phyloP scores from a whole-genome alignment of 2,888 invertebrate genomes.

The Caenorhabditis plicata region DNA sequence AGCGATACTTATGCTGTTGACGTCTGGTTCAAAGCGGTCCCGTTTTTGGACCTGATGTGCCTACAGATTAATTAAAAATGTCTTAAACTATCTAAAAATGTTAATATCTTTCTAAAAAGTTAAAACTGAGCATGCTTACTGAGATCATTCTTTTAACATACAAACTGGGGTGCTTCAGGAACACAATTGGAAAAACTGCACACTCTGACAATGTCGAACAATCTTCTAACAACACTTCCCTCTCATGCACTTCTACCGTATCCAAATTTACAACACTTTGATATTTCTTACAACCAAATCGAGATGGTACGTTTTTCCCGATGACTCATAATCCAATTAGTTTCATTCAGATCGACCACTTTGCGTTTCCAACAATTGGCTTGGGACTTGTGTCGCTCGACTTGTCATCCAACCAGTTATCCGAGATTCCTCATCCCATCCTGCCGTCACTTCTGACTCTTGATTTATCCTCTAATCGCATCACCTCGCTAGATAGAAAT shows the following conservation, averaged over 20 bases:
- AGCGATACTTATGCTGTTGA: no score
- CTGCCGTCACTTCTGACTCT: slow-evolving; percentile 55
- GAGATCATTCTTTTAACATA: no score
- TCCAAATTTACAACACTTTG: slow-evolving; percentile 50
- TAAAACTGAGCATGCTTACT: no score
- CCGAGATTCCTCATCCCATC: slow-evolving; percentile 48
- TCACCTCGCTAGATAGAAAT: slow-evolving; percentile 41
- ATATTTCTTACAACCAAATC: slow-evolving; percentile 52
- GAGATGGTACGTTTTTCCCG: slow-evolving; percentile 10
- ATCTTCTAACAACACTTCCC: slow-evolving; percentile 47
- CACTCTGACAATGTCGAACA: slow-evolving; percentile 50
- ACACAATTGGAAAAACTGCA: slow-evolving; percentile 44
- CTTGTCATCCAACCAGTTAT: slow-evolving; percentile 37
- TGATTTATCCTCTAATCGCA: slow-evolving; percentile 50
- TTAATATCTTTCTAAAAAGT: no score
- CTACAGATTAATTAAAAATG: no score
- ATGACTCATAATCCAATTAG: no score
- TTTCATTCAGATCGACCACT: slow-evolving; percentile 29
- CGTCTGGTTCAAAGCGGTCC: no score
- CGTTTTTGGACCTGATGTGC: no score
- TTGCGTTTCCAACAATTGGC: slow-evolving; percentile 46
- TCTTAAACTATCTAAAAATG: no score
- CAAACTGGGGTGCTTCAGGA: no score
- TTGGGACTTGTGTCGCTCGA: slow-evolving; percentile 45
- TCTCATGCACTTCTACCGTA: slow-evolving; percentile 40